A percentile compares a stretch with the other conserved stretches of the same genome.
Evolutionary conservation across 2,888 invertebrate genomes (phyloP).

Genomic region (Coleophora deauratella): DNA sequence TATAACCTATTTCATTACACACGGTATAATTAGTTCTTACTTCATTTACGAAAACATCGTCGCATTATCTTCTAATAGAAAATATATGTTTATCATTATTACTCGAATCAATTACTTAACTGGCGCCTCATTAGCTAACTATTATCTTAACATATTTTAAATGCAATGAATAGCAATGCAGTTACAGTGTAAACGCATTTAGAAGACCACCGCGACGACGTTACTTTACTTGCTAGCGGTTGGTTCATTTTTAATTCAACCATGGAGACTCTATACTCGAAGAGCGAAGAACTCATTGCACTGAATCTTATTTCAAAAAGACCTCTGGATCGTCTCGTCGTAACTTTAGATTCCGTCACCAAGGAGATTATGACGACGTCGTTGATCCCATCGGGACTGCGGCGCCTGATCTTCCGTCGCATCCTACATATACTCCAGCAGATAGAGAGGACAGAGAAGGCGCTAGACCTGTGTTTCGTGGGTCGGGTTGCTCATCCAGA

Average conservation of each 20-base stretch:
- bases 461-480: constrained; percentile 12
- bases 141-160: too few species aligned
- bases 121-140: too few species aligned
- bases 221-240: too few species aligned
- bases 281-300: not conserved
- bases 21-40: too few species aligned
- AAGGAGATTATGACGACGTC: not conserved
- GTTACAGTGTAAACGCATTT: too few species aligned
- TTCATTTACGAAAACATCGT: too few species aligned
- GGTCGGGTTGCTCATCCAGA: constrained; percentile 9
- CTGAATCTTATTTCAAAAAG: not conserved
- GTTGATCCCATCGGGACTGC: not conserved
- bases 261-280: constrained; percentile 13
- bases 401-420: not conserved
- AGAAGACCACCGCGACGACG: too few species aligned
- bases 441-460: constrained; percentile 1
- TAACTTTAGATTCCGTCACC: not conserved
- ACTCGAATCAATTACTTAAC: too few species aligned
- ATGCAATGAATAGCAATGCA: too few species aligned
- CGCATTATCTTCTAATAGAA: too few species aligned
- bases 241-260: not conserved
- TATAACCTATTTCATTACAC: too few species aligned
- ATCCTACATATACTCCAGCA: not conserved
- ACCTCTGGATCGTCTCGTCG: not conserved
- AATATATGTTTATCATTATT: too few species aligned